Evolutionary conservation across 2,888 invertebrate genomes (phyloP).

Genomic region (Alviniconcha strummeri): DNA sequence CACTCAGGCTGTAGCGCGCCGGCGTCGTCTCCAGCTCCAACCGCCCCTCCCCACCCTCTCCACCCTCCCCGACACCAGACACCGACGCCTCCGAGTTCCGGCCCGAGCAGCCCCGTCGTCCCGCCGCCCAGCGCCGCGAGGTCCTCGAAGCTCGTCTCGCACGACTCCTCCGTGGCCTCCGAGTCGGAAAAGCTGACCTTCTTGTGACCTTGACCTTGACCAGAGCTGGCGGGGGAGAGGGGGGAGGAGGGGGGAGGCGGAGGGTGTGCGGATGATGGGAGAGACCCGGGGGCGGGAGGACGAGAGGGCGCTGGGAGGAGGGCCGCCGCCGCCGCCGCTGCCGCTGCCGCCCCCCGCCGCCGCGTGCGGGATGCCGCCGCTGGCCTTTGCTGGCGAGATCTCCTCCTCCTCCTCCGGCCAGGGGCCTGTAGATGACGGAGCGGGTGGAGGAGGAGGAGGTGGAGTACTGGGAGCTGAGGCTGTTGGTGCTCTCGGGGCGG

Average conservation of each 20-base stretch:
- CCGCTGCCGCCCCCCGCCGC: too few species aligned
- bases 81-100: too few species aligned
- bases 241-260: constrained; percentile 34
- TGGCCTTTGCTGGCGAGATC: not conserved
- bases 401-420: constrained; percentile 10
- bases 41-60: too few species aligned
- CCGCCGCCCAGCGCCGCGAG: not conserved
- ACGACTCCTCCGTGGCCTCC: constrained; percentile 46
- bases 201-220: constrained; percentile 42
- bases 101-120: not conserved
- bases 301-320: not conserved
- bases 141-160: constrained; percentile 30
- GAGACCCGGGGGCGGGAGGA: constrained; percentile 18
- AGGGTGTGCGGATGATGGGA: constrained; percentile 33
- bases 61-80: too few species aligned
- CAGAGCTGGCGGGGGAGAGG: not conserved
- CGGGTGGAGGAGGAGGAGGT: constrained; percentile 60
- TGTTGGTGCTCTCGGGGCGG: constrained; percentile 63
- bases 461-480: constrained; percentile 63
- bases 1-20: not conserved
- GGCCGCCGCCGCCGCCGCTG: too few species aligned
- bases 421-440: constrained; percentile 60
- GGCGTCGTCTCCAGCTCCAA: not conserved
- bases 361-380: too few species aligned
- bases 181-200: constrained; percentile 62